Evolutionary conservation across 1,140 invertebrate species (phyloP), one percentile per base, ranked within the genome.

Genomic region (Panagrolaimus sp.): DNA sequence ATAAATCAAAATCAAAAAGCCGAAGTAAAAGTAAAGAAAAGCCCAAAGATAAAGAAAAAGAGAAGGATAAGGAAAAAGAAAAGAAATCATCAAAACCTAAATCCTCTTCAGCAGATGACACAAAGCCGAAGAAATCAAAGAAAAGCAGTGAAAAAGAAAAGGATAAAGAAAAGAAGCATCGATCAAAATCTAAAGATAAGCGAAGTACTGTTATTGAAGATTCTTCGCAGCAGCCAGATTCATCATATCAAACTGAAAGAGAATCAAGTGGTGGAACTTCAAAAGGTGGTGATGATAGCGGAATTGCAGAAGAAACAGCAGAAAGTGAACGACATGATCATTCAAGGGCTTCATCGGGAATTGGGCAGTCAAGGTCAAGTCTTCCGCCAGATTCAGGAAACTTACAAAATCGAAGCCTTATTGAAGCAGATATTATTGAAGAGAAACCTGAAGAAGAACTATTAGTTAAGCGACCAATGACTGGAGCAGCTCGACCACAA

Each of bases 261-360:
- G 74, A 76, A 27, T 76, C 74, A 13, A 78, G 76, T 61, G 74
- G 74, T 25, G 74, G 74, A 63, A 76, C 74, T 7, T 76, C 74
- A 38, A 76, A 76, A 68, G 72, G 72, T 42, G 74, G 76, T 14
- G 74, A 78, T 42, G 74, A 76, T 45, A 72, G 66, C 11, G 74
- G 76, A n/a, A 76, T 76, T 42, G 74, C 74, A 7, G 74, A 76
- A 62, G 73, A 75, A 46, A 66, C 64, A 16, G 66, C 74, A 11
- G 74, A 67, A 27, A 77, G 74, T 57, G 74, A 75, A 48, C 42
- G 66, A 13, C 43, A 44, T 44, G 63, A 64, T 4, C 48, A 53
- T 16, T 14, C 48, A 53, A 53, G 5, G 8, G 16, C 48, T 23
- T 53, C 48, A 53, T 53, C 5, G 9, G 48, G 25, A 0, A 53